phyloP scores from a whole-genome alignment of 2,113 vertebrate genomes.

The Aleadryas rufinucha region DNA sequence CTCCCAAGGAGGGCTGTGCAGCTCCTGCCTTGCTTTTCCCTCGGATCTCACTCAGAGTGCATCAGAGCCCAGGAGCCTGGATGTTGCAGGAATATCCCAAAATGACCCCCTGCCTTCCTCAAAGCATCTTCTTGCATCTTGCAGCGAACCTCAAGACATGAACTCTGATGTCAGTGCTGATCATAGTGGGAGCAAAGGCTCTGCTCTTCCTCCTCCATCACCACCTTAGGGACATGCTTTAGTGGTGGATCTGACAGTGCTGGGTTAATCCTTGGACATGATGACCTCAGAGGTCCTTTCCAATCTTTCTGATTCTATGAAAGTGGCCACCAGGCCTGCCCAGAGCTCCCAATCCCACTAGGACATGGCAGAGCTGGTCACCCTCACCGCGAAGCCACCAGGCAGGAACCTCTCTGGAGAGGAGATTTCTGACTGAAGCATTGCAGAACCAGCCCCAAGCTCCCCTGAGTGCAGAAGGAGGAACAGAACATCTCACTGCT shows the following conservation, averaged over 20 bases:
- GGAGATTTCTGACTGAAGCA: background rate
- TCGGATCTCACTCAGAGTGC: background rate
- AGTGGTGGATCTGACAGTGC: background rate
- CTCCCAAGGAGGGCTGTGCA: background rate
- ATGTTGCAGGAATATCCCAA: background rate
- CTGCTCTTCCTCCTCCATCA: background rate
- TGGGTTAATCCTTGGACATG: background rate
- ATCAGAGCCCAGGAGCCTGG: too few species aligned
- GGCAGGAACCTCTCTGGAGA: background rate
- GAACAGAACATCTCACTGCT: background rate
- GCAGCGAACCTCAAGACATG: background rate
- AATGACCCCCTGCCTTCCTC: background rate
- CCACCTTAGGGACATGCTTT: background rate
- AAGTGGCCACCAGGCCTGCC: background rate
- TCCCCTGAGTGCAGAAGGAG: background rate
- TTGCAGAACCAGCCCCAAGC: background rate
- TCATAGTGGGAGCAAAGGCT: rapidly evolving
- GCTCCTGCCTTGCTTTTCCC: background rate
- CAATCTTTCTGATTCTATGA: background rate
- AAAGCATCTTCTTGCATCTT: background rate
- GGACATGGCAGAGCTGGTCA: background rate
- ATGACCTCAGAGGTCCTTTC: background rate
- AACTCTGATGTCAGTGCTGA: background rate
- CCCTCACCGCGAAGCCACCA: background rate
- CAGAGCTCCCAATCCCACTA: background rate